Percentiles rank a stretch among this genome's conserved stretches.
These are phyloP conservation scores for Venustaconcha ellipsiformis DNA, from an alignment of 1,140 invertebrate genomes.

Conservation along the genomic window DNA sequence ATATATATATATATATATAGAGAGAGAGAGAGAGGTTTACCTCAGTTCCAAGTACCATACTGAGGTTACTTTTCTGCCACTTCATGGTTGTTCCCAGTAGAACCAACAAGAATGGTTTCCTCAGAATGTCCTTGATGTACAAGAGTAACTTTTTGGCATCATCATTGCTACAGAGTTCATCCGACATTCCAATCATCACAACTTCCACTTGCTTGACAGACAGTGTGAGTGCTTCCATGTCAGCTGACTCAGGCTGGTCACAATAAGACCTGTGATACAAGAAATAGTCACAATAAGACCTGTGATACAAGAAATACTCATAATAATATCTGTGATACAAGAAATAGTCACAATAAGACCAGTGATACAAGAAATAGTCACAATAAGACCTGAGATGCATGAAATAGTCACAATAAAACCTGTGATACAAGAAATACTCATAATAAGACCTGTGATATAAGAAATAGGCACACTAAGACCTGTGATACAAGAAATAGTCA, in stretches of 20 bases:
- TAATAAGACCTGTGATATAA: too few species aligned
- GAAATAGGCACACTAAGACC: too few species aligned
- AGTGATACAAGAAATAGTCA: slow-evolving; percentile 18
- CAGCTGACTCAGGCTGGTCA: slow-evolving; percentile 51
- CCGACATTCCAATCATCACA: slow-evolving; percentile 58
- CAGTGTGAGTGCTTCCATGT: slow-evolving; percentile 52
- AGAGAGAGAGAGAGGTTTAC: slow-evolving; percentile 5
- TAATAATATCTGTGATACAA: too few species aligned
- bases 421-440: too few species aligned
- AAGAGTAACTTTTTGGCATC: slow-evolving; percentile 49
- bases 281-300: too few species aligned
- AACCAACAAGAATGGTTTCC: slow-evolving; percentile 55
- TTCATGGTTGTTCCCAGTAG: slow-evolving; percentile 50
- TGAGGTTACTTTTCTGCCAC: slow-evolving; percentile 55
- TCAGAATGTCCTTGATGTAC: slow-evolving; percentile 56
- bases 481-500: too few species aligned
- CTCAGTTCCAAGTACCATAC: slow-evolving; percentile 39
- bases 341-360: too few species aligned
- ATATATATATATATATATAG: too few species aligned
- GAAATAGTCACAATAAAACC: too few species aligned
- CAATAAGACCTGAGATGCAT: slow-evolving; percentile 43
- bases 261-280: slow-evolving; percentile 44
- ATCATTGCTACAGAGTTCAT: slow-evolving; percentile 53
- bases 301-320: too few species aligned
- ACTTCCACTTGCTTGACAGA: slow-evolving; percentile 56